Evolutionary conservation across 2,113 vertebrate species (phyloP).

Genomic region (Gymnobelideus leadbeateri): DNA sequence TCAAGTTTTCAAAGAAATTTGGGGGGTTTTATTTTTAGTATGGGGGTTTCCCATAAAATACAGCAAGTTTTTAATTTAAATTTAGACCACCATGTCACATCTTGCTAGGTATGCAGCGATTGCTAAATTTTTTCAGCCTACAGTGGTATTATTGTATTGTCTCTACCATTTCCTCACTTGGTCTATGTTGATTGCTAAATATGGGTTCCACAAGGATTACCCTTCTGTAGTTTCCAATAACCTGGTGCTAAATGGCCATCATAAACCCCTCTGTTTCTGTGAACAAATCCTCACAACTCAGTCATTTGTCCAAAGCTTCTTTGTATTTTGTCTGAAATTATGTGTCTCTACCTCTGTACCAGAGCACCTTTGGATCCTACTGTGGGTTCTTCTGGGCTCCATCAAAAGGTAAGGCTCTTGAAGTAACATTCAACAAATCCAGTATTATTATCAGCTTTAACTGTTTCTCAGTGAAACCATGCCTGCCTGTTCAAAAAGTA

Average conservation of each 20-base stretch:
- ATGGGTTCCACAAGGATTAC: neutral
- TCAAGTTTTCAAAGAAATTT: neutral
- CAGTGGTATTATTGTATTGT: neutral
- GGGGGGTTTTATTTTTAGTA: neutral
- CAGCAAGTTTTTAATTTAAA: neutral
- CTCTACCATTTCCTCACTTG: neutral
- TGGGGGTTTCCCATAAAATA: neutral
- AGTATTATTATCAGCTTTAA: neutral
- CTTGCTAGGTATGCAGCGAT: neutral
- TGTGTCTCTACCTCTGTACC: neutral
- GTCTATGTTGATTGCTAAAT: neutral
- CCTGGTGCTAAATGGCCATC: neutral
- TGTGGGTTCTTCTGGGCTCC: neutral
- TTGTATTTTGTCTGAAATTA: neutral
- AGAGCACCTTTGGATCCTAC: neutral
- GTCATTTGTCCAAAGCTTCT: neutral
- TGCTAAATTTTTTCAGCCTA: neutral
- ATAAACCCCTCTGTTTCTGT: neutral
- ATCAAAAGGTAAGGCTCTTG: neutral
- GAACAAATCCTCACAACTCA: neutral
- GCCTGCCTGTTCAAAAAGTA: neutral
- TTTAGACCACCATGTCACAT: neutral
- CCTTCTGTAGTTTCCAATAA: neutral
- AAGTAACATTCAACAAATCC: neutral
- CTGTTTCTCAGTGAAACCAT: neutral